phyloP scores from a whole-genome alignment of 2,888 invertebrate genomes.

The Heliconius hortense region DNA sequence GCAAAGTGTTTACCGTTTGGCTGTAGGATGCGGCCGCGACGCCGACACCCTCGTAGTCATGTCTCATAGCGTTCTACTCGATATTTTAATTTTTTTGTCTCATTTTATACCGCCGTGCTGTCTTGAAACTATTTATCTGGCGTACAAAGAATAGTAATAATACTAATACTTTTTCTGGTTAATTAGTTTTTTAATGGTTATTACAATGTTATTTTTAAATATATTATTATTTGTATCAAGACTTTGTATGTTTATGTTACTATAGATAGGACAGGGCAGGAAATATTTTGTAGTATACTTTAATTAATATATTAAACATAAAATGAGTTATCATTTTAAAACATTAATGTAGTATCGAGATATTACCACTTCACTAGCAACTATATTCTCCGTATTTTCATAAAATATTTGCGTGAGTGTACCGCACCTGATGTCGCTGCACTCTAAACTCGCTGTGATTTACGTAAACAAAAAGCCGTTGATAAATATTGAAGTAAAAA shows the following conservation, averaged over 20 bases:
- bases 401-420: conserved; percentile 80
- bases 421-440: conserved; percentile 78
- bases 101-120: conserved; percentile 26
- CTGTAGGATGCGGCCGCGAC: conserved; percentile 74
- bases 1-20: conserved; percentile 83
- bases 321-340: background rate
- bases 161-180: conserved; percentile 8
- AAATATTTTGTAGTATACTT: background rate
- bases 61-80: conserved; percentile 46
- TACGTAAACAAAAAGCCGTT: conserved; percentile 64
- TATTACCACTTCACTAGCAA: conserved; percentile 56
- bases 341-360: conserved; percentile 43
- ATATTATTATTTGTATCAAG: background rate
- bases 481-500: conserved; percentile 51
- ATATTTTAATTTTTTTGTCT: conserved; percentile 43
- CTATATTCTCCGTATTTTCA: conserved; percentile 73
- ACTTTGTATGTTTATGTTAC: background rate
- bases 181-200: conserved; percentile 38
- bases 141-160: background rate
- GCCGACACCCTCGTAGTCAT: conserved; percentile 50
- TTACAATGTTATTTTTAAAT: conserved; percentile 31
- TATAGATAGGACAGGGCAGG: background rate
- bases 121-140: conserved; percentile 20
- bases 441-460: conserved; percentile 75
- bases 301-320: background rate